These are phyloP conservation scores for Pachyramphus minor DNA, from an alignment of 2,113 vertebrate species.

Conservation along the genomic window DNA sequence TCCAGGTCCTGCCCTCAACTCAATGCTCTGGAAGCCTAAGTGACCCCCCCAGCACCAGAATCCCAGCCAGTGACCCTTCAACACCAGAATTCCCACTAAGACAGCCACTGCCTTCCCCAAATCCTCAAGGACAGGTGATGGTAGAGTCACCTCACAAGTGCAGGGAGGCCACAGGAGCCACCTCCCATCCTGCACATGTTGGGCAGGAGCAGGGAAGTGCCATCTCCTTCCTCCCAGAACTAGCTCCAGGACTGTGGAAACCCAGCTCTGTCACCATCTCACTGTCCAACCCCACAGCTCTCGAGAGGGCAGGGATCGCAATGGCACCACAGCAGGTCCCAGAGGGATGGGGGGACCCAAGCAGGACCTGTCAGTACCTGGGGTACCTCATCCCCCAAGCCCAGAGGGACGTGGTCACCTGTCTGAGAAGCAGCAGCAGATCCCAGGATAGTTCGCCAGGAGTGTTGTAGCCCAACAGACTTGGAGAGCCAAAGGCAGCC, in stretches of 20 bases:
- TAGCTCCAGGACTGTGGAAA: background rate
- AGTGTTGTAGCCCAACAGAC: background rate
- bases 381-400: background rate
- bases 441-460: background rate
- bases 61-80: too few relatives aligned
- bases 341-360: background rate
- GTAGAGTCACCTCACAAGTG: background rate
- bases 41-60: too few relatives aligned
- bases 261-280: background rate
- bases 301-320: background rate
- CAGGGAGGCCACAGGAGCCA: background rate
- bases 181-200: background rate
- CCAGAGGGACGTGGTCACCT: background rate
- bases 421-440: background rate
- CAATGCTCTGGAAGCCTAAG: background rate
- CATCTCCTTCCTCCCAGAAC: background rate
- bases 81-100: fast-evolving
- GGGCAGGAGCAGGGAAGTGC: background rate
- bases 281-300: background rate
- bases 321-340: background rate
- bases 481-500: background rate
- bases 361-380: too few relatives aligned
- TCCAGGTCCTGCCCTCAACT: background rate
- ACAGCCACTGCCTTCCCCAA: background rate
- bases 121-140: fast-evolving